These are phyloP conservation scores for Pagrus major DNA, from an alignment of 2,113 vertebrate species.

Conservation along the genomic window DNA sequence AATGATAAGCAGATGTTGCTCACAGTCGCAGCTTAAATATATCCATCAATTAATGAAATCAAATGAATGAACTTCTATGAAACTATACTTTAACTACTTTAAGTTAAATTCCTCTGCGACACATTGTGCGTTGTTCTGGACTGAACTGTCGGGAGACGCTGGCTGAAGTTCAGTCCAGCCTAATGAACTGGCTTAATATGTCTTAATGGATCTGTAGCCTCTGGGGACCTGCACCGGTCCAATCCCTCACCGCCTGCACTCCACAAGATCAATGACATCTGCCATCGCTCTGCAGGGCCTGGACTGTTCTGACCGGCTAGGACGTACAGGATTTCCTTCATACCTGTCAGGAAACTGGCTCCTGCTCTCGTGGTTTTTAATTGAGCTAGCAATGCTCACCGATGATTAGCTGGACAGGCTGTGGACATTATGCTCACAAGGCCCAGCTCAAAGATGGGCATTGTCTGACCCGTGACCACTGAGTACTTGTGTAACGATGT, in stretches of 20 bases:
- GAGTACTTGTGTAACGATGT: no score
- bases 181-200: slow-evolving; percentile 61
- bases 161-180: slow-evolving; percentile 29
- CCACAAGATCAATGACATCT: slow-evolving; percentile 46
- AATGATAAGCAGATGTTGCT: slow-evolving; percentile 32
- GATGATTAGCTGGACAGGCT: background rate
- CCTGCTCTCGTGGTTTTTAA: background rate
- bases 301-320: background rate
- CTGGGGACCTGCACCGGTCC: slow-evolving; percentile 22
- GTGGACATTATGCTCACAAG: no score
- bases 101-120: background rate
- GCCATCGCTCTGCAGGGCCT: background rate
- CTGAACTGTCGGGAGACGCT: background rate
- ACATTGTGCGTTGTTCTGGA: background rate
- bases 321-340: background rate
- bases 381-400: no score
- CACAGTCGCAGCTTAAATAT: background rate
- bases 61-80: background rate
- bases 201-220: slow-evolving; percentile 60
- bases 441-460: no score
- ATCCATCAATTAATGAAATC: background rate
- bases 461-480: no score
- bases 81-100: background rate
- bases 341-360: background rate
- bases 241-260: slow-evolving; percentile 27